phyloP scores from a whole-genome alignment of 2,113 vertebrate genomes.

The Patagioenas fasciata region DNA sequence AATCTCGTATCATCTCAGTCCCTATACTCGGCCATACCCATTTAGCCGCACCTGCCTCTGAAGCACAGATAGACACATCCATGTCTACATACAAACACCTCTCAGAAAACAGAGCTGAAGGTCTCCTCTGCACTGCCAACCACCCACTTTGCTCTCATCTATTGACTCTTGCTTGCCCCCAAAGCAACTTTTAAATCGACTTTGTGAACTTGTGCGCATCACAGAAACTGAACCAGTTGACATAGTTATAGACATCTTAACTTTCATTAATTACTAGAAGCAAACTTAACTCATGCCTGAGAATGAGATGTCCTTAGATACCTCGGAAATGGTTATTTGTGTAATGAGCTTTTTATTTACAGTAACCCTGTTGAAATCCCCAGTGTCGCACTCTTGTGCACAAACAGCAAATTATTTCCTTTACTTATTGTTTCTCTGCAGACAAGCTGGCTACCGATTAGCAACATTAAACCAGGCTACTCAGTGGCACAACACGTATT shows the following conservation, averaged over 20 bases:
- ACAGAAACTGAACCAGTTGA: neutral
- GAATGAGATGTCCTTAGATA: neutral
- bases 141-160: neutral
- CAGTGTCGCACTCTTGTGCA: neutral
- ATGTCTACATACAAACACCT: neutral
- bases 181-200: neutral
- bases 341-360: neutral
- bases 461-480: neutral
- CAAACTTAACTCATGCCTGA: neutral
- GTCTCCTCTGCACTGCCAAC: neutral
- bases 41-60: accelerated
- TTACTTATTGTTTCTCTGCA: neutral
- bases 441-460: neutral
- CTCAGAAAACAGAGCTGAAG: neutral
- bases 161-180: neutral
- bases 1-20: neutral
- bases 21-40: neutral
- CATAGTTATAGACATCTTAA: neutral
- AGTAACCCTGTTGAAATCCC: neutral
- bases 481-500: neutral
- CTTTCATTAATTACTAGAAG: neutral
- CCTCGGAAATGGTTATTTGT: neutral
- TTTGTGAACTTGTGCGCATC: neutral
- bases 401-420: neutral
- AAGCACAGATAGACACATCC: neutral